These are phyloP conservation scores for Melanotaenia boesemani DNA, from an alignment of 2,797 vertebrate genomes.

Conservation along the genomic window DNA sequence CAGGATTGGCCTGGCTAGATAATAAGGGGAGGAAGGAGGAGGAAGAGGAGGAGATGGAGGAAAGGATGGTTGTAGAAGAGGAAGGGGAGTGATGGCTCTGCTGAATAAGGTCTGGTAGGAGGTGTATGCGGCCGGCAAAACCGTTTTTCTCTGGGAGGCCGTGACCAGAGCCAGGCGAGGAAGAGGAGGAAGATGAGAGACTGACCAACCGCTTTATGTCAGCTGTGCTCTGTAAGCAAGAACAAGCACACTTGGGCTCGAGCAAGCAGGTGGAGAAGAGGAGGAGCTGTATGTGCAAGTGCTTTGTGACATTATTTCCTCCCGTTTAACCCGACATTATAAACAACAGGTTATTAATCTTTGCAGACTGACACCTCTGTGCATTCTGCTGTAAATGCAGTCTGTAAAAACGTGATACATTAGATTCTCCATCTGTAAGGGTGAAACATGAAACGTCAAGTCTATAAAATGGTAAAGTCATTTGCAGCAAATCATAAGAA, in stretches of 20 bases:
- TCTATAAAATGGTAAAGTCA: neutral
- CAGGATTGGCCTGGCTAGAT: conserved; percentile 95
- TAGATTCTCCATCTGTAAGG: neutral
- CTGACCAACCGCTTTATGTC: conserved; percentile 90
- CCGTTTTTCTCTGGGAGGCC: conserved; percentile 95
- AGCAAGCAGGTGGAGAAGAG: conserved; percentile 52
- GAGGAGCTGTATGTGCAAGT: conserved; percentile 15
- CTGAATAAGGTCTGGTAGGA: conserved; percentile 99
- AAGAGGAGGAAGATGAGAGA: conserved; percentile 63
- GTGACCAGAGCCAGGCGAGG: conserved; percentile 57
- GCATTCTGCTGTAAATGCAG: neutral
- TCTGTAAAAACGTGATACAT: neutral
- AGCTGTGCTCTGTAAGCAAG: conserved; percentile 97
- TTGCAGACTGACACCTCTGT: neutral
- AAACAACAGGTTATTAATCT: neutral
- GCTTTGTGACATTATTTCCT: neutral
- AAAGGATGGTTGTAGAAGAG: conserved; percentile 93
- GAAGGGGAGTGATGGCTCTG: conserved; percentile 99
- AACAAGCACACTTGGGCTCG: conserved; percentile 95
- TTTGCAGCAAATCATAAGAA: conserved; percentile 3
- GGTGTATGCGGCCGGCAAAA: conserved; percentile 95
- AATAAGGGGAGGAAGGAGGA: conserved; percentile 89
- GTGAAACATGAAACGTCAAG: conserved; percentile 1
- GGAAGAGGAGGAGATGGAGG: conserved; percentile 91
- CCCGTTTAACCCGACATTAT: neutral